phyloP scores from a whole-genome alignment of 2,888 invertebrate genomes.

The Apomyelois bistriatella region DNA sequence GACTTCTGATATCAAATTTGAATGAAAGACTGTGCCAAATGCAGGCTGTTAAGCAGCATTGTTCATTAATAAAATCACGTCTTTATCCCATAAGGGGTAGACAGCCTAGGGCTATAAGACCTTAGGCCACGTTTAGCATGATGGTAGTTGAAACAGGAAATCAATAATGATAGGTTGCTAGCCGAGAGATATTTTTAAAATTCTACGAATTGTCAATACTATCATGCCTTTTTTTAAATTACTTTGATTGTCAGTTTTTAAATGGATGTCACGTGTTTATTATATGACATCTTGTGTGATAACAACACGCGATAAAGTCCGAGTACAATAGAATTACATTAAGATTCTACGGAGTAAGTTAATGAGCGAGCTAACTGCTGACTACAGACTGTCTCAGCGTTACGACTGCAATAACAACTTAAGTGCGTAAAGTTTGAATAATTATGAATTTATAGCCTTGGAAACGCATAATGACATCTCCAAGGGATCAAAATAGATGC shows the following conservation, averaged over 20 bases:
- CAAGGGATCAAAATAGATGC: no score
- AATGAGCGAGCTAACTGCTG: background rate
- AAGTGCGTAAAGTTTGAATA: background rate
- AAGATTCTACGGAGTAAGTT: background rate
- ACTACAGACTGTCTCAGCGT: background rate
- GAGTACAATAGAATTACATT: background rate
- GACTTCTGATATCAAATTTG: no score
- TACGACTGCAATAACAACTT: background rate
- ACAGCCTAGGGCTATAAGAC: no score
- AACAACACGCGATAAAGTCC: no score
- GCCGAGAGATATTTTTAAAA: background rate
- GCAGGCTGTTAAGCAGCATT: no score
- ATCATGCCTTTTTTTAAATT: background rate
- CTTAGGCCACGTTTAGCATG: no score
- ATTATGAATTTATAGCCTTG: background rate
- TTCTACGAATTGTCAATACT: background rate
- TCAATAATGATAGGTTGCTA: no score
- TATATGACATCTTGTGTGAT: background rate
- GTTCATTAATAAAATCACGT: no score
- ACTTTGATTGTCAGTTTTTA: background rate
- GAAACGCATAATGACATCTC: no score
- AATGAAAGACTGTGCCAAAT: no score
- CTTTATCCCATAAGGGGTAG: no score
- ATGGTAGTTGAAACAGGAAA: no score
- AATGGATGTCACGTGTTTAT: background rate